phyloP scores from a whole-genome alignment of 2,113 vertebrate genomes.

The Rhabdornis inornatus region DNA sequence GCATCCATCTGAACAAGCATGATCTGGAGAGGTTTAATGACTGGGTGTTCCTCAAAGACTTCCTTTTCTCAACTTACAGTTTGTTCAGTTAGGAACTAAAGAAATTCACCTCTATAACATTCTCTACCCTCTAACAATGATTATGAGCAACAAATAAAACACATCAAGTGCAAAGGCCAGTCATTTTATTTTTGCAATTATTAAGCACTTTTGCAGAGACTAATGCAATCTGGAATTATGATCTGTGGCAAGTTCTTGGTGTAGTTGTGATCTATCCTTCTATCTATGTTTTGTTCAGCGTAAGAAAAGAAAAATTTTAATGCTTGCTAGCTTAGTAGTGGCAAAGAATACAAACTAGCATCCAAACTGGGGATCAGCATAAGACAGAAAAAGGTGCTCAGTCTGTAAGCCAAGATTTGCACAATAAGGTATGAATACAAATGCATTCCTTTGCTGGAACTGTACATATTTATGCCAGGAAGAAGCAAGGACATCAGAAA shows the following conservation, averaged over 20 bases:
- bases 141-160: background rate
- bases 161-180: background rate
- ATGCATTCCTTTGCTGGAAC: background rate
- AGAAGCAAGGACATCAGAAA: background rate
- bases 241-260: background rate
- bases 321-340: background rate
- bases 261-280: background rate
- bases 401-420: background rate
- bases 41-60: background rate
- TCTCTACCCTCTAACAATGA: background rate
- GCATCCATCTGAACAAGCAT: background rate
- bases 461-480: background rate
- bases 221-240: conserved; percentile 8
- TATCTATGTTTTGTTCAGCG: background rate
- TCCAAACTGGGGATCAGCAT: background rate
- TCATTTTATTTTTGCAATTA: background rate
- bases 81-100: background rate
- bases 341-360: background rate
- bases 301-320: background rate
- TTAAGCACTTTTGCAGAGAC: background rate
- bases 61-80: background rate
- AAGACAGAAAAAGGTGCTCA: background rate
- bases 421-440: background rate
- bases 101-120: background rate
- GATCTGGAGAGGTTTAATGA: background rate